phyloP scores from a whole-genome alignment of 2,797 vertebrate species.

The Chelon auratus region DNA sequence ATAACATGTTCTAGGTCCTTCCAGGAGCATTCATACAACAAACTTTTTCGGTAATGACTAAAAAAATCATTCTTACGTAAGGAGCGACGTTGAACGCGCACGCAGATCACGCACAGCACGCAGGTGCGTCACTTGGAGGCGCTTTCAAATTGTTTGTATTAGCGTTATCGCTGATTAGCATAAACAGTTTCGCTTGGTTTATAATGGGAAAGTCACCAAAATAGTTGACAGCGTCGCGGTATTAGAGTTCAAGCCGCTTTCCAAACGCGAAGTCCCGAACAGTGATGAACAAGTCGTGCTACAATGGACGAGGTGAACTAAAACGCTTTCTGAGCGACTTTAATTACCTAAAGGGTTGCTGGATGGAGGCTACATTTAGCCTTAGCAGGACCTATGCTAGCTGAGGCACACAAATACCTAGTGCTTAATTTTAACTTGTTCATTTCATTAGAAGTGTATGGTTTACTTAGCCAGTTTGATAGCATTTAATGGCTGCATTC shows the following conservation, averaged over 20 bases:
- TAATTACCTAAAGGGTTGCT: not conserved
- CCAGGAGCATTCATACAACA: no score
- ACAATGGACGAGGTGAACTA: slow-evolving; percentile 79
- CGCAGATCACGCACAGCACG: slow-evolving; percentile 31
- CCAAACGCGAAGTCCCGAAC: not conserved
- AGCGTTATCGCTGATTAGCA: not conserved
- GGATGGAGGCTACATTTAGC: not conserved
- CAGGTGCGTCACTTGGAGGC: slow-evolving; percentile 39
- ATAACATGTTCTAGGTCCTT: no score
- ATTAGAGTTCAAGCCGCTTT: not conserved
- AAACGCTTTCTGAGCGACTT: not conserved
- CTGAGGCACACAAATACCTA: not conserved
- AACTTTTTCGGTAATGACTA: no score
- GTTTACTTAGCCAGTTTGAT: not conserved
- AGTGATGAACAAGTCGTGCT: slow-evolving; percentile 44
- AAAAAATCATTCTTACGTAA: no score
- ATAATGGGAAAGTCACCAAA: not conserved
- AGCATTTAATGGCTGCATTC: not conserved
- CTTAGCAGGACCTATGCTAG: not conserved
- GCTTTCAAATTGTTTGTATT: slow-evolving; percentile 61
- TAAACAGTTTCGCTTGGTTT: not conserved
- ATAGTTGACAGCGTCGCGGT: not conserved
- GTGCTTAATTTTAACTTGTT: not conserved
- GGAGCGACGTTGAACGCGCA: slow-evolving; percentile 9
- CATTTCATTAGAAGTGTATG: fast-evolving